Percentiles rank a stretch among this genome's conserved stretches.
These are phyloP conservation scores for Ploceus nigricollis DNA, from an alignment of 2,113 vertebrate genomes.

Conservation along the genomic window DNA sequence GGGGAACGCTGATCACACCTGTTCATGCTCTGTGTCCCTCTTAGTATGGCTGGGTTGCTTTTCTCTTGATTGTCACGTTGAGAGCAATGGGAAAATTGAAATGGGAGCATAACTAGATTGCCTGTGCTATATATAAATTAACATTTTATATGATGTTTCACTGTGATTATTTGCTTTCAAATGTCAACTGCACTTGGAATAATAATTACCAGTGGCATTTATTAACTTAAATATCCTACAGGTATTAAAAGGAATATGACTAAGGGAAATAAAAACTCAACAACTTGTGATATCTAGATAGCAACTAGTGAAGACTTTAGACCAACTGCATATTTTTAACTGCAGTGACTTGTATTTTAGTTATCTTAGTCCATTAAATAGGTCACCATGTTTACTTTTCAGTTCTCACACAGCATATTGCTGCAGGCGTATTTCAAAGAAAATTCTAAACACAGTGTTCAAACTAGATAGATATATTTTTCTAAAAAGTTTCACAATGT, in stretches of 20 bases:
- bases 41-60: background rate
- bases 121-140: background rate
- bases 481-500: background rate
- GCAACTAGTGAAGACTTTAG: background rate
- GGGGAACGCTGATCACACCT: background rate
- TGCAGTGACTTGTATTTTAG: background rate
- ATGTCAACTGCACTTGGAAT: background rate
- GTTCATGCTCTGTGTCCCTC: background rate
- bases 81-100: background rate
- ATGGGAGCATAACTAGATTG: background rate
- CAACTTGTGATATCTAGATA: background rate
- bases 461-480: background rate
- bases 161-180: background rate
- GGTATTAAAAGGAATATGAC: background rate
- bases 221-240: background rate
- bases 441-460: background rate
- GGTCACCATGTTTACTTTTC: background rate
- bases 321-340: background rate
- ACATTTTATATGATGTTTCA: background rate
- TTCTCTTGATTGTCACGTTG: rapidly evolving
- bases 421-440: background rate
- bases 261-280: background rate
- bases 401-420: background rate
- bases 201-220: background rate
- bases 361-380: background rate